phyloP scores from a whole-genome alignment of 2,113 vertebrate species.

The Takifugu bimaculatus region DNA sequence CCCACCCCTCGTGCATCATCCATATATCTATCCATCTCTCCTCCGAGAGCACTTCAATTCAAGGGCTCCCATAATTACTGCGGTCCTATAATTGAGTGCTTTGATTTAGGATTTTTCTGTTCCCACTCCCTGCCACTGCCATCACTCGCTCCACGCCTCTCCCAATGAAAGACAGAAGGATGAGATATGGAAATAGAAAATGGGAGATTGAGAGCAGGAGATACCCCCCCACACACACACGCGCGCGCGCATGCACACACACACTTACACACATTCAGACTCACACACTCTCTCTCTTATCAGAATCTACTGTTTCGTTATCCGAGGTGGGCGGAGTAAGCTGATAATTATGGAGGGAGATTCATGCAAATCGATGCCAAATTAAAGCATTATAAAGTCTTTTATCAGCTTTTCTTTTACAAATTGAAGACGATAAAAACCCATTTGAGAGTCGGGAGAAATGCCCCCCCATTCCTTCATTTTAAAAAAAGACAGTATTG shows the following conservation, averaged over 20 bases:
- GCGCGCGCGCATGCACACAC: slow-evolving; percentile 14
- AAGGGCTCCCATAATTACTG: slow-evolving; percentile 75
- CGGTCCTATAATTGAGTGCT: slow-evolving; percentile 78
- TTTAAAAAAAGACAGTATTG: slow-evolving; percentile 59
- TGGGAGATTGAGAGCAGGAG: slow-evolving; percentile 57
- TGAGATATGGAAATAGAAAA: slow-evolving; percentile 78
- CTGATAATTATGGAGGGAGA: slow-evolving; percentile 73
- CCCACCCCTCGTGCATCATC: slow-evolving; percentile 69
- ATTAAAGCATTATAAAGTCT: slow-evolving; percentile 78
- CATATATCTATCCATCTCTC: slow-evolving; percentile 76
- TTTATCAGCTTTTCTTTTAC: slow-evolving; percentile 78
- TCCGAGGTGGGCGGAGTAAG: slow-evolving; percentile 56
- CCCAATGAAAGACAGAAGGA: slow-evolving; percentile 65
- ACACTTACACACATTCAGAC: not conserved
- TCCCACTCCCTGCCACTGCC: slow-evolving; percentile 58
- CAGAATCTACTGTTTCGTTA: slow-evolving; percentile 71
- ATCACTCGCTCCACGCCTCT: slow-evolving; percentile 65
- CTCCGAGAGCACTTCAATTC: slow-evolving; percentile 73
- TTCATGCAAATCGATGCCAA: slow-evolving; percentile 78
- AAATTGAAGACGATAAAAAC: slow-evolving; percentile 79
- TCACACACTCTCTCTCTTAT: slow-evolving; percentile 46
- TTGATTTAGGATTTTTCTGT: slow-evolving; percentile 77
- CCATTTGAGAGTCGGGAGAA: slow-evolving; percentile 63
- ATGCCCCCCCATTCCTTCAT: slow-evolving; percentile 59
- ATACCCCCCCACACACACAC: slow-evolving; percentile 40